Base-by-base conservation (phyloP, 1,140 invertebrate species). In the Drosophila melanica region DNA sequence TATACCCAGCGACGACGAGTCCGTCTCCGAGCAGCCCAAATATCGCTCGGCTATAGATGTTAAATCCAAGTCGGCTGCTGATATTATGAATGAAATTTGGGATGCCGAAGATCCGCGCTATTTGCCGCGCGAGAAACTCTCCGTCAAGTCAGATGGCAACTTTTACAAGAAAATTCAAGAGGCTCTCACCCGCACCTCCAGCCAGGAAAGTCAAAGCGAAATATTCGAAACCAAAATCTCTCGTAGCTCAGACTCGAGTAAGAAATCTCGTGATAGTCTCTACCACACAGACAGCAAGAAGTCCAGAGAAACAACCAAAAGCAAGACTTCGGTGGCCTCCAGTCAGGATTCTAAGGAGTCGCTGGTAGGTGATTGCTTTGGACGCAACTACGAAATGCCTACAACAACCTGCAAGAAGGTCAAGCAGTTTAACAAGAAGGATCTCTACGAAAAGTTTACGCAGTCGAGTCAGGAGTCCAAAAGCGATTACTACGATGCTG, bases 151-250 rank as follows among this genome's bases (percentile, higher is more conserved):
- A 0, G 95, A 95, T 79, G 95, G 95, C 1, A 94, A 93, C 75
- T 95, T 95, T 79, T 95, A 95, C 76, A 95, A 94, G 71, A 94
- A 94, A 71, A 94, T 95, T 42, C 94, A 95, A 75, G 92, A 94
- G 14, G 92, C 92, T 8, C 92, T 94, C 18, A 95, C 94, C 2
- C 92, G 94, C 20, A 94, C 94, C 9, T 95, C 94, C 0, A 95
- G 94, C 85, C 93, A 94, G 62, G 95, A 95, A 79, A 95, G 94
- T 12, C 94, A 94, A 72, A 95, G 94, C 67, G 94, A 95, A 77
- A 93, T 95, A 70, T 95, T 94, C 67, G 94, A 95, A 78, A 93
- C 94, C 0, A 95, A 94, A 90, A 91, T 93, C 39, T 94, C 94
- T 1, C 94, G 94, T 78, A 94, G 93, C 69, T 94, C 94, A 14